These are phyloP conservation scores for Gopherus evgoodei DNA, from an alignment of 2,113 vertebrate species.

Conservation along the genomic window DNA sequence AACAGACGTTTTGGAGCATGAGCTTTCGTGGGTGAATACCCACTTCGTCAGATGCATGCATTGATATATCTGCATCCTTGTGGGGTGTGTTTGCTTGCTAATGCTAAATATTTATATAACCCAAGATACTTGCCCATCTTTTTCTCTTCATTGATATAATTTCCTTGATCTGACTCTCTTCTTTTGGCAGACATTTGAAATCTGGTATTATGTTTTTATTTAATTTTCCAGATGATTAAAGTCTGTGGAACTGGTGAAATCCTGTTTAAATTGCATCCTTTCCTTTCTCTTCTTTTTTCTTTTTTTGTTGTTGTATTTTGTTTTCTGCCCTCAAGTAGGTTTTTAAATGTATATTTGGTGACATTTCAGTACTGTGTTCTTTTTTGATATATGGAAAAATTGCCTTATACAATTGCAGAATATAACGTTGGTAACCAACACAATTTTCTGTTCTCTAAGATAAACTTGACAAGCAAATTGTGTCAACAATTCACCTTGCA, in stretches of 20 bases:
- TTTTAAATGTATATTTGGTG: constrained; percentile 27
- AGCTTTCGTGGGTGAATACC: too few species aligned
- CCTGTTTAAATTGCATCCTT: constrained; percentile 6
- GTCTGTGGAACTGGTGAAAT: constrained; percentile 1
- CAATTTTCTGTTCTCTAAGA: constrained; percentile 23
- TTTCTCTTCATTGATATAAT: background rate
- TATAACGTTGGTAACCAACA: constrained; percentile 3
- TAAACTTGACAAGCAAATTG: constrained; percentile 8
- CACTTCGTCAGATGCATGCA: too few species aligned
- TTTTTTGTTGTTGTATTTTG: background rate
- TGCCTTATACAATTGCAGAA: constrained; percentile 30
- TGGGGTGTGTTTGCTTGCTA: background rate
- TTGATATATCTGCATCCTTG: background rate
- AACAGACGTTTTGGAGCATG: too few species aligned
- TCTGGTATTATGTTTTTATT: background rate
- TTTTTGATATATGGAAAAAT: constrained; percentile 38
- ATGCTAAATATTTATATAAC: background rate
- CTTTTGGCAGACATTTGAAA: background rate
- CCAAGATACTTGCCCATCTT: background rate
- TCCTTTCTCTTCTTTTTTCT: background rate
- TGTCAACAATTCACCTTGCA: background rate
- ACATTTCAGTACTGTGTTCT: constrained; percentile 48
- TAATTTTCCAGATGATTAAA: background rate
- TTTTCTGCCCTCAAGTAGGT: background rate
- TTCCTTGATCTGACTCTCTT: background rate